Conservation (phyloP, 2,888 invertebrate genomes). For the Eurois occulta region DNA sequence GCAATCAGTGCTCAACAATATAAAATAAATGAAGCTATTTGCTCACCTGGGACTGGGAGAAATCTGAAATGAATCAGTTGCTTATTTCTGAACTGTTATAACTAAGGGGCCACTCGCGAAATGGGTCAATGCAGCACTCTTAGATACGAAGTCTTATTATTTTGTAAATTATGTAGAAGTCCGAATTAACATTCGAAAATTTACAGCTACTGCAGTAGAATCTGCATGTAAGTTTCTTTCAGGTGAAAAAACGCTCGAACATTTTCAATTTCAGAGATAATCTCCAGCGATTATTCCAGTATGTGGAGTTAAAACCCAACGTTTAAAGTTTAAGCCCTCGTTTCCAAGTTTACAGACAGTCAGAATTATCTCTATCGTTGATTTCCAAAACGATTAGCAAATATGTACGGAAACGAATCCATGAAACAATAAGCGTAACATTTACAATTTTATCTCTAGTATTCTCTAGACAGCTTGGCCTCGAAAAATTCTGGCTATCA, state of each 20-base stretch:
- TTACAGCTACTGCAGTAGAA: slow-evolving; percentile 37
- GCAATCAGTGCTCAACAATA: slow-evolving; percentile 63
- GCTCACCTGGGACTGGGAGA: slow-evolving; percentile 55
- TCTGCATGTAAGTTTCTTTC: slow-evolving; percentile 15
- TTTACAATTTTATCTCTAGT: slow-evolving; percentile 40
- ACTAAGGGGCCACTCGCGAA: slow-evolving; percentile 41
- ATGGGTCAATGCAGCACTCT: slow-evolving; percentile 46
- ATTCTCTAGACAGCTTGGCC: slow-evolving; percentile 49
- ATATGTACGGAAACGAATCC: slow-evolving; percentile 4
- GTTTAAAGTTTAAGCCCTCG: slow-evolving; percentile 36
- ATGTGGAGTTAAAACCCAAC: slow-evolving; percentile 30
- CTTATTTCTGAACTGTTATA: slow-evolving; percentile 44
- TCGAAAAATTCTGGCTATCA: slow-evolving; percentile 60
- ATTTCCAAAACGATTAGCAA: slow-evolving; percentile 6
- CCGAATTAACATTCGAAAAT: slow-evolving; percentile 18
- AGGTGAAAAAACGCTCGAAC: slow-evolving; percentile 31
- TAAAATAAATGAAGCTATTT: slow-evolving; percentile 62
- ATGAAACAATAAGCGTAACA: slow-evolving; percentile 36
- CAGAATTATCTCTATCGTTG: slow-evolving; percentile 1
- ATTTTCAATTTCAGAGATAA: slow-evolving; percentile 47
- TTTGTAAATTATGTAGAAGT: slow-evolving; percentile 23
- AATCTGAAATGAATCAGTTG: slow-evolving; percentile 60
- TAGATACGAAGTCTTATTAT: slow-evolving; percentile 36
- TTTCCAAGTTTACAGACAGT: slow-evolving; percentile 25
- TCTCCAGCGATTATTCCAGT: slow-evolving; percentile 40